Evolutionary conservation across 2,888 invertebrate genomes (phyloP).

Genomic region (Pammene aurita): DNA sequence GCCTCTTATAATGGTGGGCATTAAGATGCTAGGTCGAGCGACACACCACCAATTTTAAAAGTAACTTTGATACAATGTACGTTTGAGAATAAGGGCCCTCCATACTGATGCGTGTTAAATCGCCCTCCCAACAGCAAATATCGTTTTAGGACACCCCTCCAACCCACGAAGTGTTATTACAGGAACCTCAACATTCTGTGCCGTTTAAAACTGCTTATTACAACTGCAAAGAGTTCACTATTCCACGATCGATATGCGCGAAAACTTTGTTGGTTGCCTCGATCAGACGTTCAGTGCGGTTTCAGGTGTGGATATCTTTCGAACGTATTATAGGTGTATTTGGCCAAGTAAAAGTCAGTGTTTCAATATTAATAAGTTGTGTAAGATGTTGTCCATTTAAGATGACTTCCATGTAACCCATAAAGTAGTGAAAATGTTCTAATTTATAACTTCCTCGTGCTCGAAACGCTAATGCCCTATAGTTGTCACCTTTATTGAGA

Average conservation of each 20-base stretch:
- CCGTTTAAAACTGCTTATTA: not conserved
- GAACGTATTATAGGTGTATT: not conserved
- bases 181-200: not conserved
- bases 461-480: too few species aligned
- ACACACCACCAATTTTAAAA: not conserved
- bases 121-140: conserved; percentile 25
- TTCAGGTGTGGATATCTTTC: conserved; percentile 17
- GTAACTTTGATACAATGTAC: not conserved
- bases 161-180: conserved; percentile 20
- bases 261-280: not conserved
- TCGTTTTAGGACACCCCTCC: conserved; percentile 19
- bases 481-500: too few species aligned
- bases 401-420: not conserved
- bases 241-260: not conserved
- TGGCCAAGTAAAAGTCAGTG: not conserved
- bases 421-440: too few species aligned
- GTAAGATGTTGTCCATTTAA: too few species aligned
- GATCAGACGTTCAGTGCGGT: conserved; percentile 3
- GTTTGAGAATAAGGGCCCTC: not conserved
- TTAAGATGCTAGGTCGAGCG: too few species aligned
- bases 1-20: too few species aligned
- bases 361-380: not conserved
- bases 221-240: not conserved
- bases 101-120: conserved; percentile 12
- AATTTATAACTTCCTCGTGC: too few species aligned